Evolutionary conservation across 2,888 invertebrate species (phyloP).

Genomic region (Drosophila diplacantha): DNA sequence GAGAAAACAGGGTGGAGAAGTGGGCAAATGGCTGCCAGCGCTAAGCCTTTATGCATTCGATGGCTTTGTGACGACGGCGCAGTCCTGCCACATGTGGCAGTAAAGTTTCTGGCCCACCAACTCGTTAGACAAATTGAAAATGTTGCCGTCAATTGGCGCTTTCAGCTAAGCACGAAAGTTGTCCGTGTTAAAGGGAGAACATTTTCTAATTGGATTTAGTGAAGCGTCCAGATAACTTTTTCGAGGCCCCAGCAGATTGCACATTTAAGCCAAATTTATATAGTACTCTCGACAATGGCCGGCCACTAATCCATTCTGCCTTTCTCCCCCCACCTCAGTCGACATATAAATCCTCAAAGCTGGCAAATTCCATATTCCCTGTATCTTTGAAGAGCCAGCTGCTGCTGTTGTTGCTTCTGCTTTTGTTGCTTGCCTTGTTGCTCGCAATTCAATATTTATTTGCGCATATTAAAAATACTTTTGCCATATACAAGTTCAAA

Average conservation of each 20-base stretch:
- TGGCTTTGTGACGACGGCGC: slow-evolving; percentile 64
- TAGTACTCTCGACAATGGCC: slow-evolving; percentile 4
- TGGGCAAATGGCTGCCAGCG: slow-evolving; percentile 17
- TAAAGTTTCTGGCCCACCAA: slow-evolving; percentile 53
- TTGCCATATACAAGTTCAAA: slow-evolving; percentile 43
- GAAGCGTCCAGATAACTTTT: slow-evolving; percentile 13
- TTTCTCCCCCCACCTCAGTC: background rate
- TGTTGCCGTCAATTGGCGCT: slow-evolving; percentile 68
- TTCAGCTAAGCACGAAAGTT: slow-evolving; percentile 49
- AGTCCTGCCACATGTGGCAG: slow-evolving; percentile 34
- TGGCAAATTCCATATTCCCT: slow-evolving; percentile 29
- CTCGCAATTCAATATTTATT: slow-evolving; percentile 51
- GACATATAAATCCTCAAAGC: slow-evolving; percentile 28
- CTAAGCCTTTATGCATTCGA: slow-evolving; percentile 71
- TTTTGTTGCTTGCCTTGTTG: slow-evolving; percentile 16
- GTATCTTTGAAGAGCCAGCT: slow-evolving; percentile 36
- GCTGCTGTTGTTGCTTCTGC: slow-evolving; percentile 14
- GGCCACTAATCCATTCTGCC: slow-evolving; percentile 16
- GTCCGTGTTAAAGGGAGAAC: slow-evolving; percentile 25
- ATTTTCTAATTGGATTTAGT: slow-evolving; percentile 24
- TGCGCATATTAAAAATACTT: slow-evolving; percentile 58
- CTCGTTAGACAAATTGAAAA: slow-evolving; percentile 70
- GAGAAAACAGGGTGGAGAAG: slow-evolving; percentile 21
- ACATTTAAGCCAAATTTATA: slow-evolving; percentile 16
- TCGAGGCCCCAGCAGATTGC: slow-evolving; percentile 22